Conservation (phyloP, 2,797 vertebrate genomes). For the Enteromius fasciolatus region DNA sequence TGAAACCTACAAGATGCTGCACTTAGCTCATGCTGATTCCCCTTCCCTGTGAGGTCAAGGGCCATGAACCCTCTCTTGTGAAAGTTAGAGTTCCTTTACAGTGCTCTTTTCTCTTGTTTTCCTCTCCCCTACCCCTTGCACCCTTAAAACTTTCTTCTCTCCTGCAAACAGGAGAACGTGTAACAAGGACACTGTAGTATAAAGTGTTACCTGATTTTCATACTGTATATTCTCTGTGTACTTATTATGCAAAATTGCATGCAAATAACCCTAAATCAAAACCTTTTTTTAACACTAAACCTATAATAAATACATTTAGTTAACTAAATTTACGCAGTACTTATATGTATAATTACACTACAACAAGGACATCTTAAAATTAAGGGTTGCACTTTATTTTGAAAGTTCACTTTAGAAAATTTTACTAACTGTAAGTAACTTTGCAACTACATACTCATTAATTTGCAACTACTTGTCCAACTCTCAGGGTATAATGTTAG, state of each 20-base stretch:
- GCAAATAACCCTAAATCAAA: neutral
- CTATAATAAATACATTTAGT: neutral
- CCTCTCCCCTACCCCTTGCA: neutral
- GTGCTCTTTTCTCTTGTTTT: conserved; percentile 11
- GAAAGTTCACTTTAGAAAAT: too few relatives aligned
- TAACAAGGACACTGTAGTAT: too few relatives aligned
- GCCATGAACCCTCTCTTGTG: conserved; percentile 29
- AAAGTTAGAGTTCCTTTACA: conserved; percentile 8
- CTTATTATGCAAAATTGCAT: neutral
- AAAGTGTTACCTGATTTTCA: too few relatives aligned
- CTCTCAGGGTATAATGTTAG: too few relatives aligned
- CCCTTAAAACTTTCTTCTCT: neutral
- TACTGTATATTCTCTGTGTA: too few relatives aligned
- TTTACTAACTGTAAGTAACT: too few relatives aligned
- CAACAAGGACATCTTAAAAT: neutral
- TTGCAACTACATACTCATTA: too few relatives aligned
- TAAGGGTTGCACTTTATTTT: neutral
- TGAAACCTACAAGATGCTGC: conserved; percentile 69
- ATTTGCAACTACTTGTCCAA: too few relatives aligned
- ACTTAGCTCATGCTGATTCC: conserved; percentile 74
- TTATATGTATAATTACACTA: neutral
- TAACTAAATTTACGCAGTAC: neutral
- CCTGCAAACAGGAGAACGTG: neutral
- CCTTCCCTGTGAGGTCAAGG: conserved; percentile 58
- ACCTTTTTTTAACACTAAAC: neutral